Base-by-base conservation (phyloP, 2,888 invertebrate species). In the Ochlodes sylvanus region DNA sequence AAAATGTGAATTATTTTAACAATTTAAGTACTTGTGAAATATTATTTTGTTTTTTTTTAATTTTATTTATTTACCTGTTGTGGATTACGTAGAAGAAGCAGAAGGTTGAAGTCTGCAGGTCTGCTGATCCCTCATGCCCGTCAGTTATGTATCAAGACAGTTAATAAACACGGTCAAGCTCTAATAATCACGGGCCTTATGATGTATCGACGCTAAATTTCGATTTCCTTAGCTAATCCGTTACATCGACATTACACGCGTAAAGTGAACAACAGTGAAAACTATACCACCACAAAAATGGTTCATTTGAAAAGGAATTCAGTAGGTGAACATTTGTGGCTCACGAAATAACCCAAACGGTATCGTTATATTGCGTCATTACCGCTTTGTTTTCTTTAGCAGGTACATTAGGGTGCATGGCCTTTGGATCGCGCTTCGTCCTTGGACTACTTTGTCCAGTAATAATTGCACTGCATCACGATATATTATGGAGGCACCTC, bases 391-490 rank as follows among this genome's bases (percentile, higher is more conserved):
- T 38, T 54, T 61, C 42, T 61, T 55, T 67, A 44, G 19, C 32
- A 19, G 34, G 52, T 15, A 65, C n/a, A 54, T 52, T 57, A 54
- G 74, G 76, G 78, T 75, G 73, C 74, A 76, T 81, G 85, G 86
- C 84, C 86, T 84, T 80, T 79, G 74, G 78, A 78, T 73, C 76
- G 74, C 72, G 68, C 62, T 73, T 70, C 71, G 89, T 85, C 92
- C 92, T 92, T 92, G 91, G 87, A 82, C 92, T 90, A 88, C 86
- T 89, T 81, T 76, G 78, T 78, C 75, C 73, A 64, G 71, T 73
- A 83, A 88, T 91, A 91, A 92, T 91, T 87, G 88, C 86, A 85
- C 85, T 86, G 84, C 86, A 89, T 84, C 91, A 92, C 92, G 92
- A 89, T 80, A 78, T 78, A 80, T 79, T 79, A 79, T 61, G 65